Percentiles rank a stretch among this genome's conserved stretches.
Evolutionary conservation across 1,140 invertebrate species (phyloP).

Genomic region (Idris sp.): DNA sequence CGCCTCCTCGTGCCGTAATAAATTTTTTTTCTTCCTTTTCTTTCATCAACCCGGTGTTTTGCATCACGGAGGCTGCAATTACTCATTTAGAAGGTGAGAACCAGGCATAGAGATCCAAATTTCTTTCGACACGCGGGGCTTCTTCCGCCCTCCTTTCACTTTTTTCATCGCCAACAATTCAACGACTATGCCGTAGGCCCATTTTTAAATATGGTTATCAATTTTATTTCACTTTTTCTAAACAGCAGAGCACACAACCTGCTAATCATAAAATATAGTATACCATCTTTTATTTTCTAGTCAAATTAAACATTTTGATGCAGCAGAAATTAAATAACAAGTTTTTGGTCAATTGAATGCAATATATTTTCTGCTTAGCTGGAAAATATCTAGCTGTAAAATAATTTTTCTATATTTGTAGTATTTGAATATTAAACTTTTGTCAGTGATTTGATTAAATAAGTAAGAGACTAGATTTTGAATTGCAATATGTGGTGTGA

Average conservation of each 20-base stretch:
- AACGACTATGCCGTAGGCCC: conserved; percentile 1
- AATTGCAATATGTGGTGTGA: conserved; percentile 17
- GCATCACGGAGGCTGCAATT: conserved; percentile 75
- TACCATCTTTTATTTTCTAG: conserved; percentile 4
- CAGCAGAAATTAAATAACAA: too few species aligned
- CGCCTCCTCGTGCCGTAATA: conserved; percentile 68
- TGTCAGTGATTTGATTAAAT: conserved; percentile 21
- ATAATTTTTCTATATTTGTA: too few species aligned
- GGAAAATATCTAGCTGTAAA: too few species aligned
- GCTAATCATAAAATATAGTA: conserved; percentile 15
- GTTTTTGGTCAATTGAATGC: too few species aligned
- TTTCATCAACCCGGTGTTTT: conserved; percentile 67
- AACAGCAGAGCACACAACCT: conserved; percentile 1
- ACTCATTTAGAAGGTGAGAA: conserved; percentile 77
- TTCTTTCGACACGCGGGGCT: conserved; percentile 59
- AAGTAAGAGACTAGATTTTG: conserved; percentile 29
- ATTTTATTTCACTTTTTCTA: conserved; percentile 36
- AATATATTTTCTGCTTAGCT: too few species aligned
- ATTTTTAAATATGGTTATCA: conserved; percentile 20
- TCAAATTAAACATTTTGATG: too few species aligned
- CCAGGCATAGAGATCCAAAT: conserved; percentile 64
- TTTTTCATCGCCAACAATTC: conserved; percentile 13
- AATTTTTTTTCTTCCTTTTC: conserved; percentile 66
- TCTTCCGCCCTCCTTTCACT: conserved; percentile 68
- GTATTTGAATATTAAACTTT: too few species aligned